These are phyloP conservation scores for Psittacara wagleri DNA, from an alignment of 2,113 vertebrate genomes.

Conservation along the genomic window DNA sequence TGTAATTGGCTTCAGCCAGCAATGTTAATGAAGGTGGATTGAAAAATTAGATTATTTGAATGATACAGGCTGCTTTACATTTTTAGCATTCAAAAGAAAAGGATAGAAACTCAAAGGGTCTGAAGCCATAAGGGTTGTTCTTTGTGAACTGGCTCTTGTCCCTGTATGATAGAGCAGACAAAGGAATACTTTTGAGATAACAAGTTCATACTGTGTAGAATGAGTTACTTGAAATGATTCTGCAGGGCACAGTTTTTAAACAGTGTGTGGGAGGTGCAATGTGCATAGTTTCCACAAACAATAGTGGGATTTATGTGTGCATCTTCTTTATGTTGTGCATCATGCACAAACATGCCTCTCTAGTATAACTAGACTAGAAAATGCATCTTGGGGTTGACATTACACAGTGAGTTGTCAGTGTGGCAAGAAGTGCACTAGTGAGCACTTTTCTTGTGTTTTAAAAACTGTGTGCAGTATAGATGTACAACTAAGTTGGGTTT, in stretches of 20 bases:
- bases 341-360: not conserved
- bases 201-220: not conserved
- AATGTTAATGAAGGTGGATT: constrained; percentile 29
- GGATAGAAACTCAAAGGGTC: not conserved
- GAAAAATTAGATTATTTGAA: constrained; percentile 39
- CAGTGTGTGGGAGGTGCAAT: not conserved
- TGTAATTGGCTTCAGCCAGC: constrained; percentile 39
- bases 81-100: constrained; percentile 35
- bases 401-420: not conserved
- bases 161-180: not conserved
- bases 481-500: not conserved
- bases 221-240: constrained; percentile 21
- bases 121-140: not conserved
- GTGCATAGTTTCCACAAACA: not conserved
- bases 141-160: not conserved
- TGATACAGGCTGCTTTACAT: constrained; percentile 16
- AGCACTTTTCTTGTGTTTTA: not conserved
- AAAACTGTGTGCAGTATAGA: not conserved
- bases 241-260: not conserved
- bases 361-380: not conserved
- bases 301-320: not conserved
- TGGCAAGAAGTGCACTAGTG: not conserved
- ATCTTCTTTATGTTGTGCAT: constrained; percentile 1
- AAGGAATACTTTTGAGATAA: constrained; percentile 24
- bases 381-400: not conserved